Evolutionary conservation across 2,113 vertebrate species (phyloP), one percentile per base, ranked within the genome.

Genomic region (Otis tarda): DNA sequence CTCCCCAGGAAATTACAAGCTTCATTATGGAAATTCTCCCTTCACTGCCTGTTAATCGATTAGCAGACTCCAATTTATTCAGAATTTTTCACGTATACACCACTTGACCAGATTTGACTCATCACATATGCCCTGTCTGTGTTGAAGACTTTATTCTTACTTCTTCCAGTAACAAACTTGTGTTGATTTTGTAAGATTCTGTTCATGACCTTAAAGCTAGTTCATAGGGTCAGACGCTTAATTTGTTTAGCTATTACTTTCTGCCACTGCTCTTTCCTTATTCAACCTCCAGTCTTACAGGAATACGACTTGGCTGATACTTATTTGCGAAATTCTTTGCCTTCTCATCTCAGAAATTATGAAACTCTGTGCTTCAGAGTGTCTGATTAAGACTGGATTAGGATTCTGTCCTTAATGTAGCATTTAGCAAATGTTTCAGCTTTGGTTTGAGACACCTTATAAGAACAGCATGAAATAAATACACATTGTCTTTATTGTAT

Each of bases 251-350:
- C 45, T 96, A 75, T 92, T 89, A 75, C 82, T 94, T 96, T 96
- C 86, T 96, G 76, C 90, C 80, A 76, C 80, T 79, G 80, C 88
- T 95, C 63, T 92, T 90, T 91, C 86, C 91, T 94, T 96, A 94
- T 84, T 94, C 85, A 94, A 43, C 82, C 78, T 94, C 77, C 86
- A 95, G 60, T 84, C 53, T 95, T 96, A 95, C 92, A 95, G 95
- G 92, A 95, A 92, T 68, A 93, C 65, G 76, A 89, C 83, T 96
- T 95, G 90, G 89, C 90, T 93, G 83, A 92, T 87, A 89, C 43
- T 94, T 90, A 90, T 53, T 96, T 97, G 88, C 3, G 6, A 96
- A 97, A 96, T 92, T 95, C 92, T 90, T 96, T 96, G 92, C 95
- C 87, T 96, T 92, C 83, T 83, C 20, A 89, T 92, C 86, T 94